Percentiles rank a stretch among this genome's conserved stretches.
These are phyloP conservation scores for Ivindomyrus marchei DNA, from an alignment of 2,113 vertebrate genomes.

Conservation along the genomic window DNA sequence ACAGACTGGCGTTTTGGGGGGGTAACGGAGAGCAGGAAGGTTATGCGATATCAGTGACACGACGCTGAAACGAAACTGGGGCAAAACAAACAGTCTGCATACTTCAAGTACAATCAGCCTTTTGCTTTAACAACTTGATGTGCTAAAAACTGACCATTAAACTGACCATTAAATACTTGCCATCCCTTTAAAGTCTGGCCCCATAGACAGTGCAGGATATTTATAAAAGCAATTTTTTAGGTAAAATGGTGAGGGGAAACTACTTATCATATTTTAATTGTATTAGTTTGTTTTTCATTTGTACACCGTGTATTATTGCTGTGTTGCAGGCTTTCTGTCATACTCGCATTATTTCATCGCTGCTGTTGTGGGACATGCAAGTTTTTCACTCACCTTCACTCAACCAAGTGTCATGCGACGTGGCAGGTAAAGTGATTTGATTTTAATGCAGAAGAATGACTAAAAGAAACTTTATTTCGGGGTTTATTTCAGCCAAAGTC, in stretches of 20 bases:
- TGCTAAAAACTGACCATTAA: not conserved
- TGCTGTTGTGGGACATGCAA: not conserved
- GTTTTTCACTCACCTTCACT: not conserved
- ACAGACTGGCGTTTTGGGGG: not conserved
- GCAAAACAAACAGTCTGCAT: not conserved
- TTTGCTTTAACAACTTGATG: not conserved
- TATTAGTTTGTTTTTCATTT: not conserved
- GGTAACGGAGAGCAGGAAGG: not conserved
- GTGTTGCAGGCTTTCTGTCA: not conserved
- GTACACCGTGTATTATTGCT: not conserved
- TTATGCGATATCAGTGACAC: not conserved
- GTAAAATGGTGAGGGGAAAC: not conserved
- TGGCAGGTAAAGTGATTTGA: not conserved
- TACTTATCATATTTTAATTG: not conserved
- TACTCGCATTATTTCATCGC: not conserved
- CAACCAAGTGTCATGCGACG: not conserved
- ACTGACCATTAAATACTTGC: not conserved
- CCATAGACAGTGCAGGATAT: not conserved
- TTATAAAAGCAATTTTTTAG: not conserved
- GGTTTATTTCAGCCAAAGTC: slow-evolving; percentile 12
- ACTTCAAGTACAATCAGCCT: not conserved
- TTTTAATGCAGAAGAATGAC: not conserved
- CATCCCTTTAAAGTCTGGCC: not conserved
- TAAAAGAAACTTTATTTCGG: not conserved
- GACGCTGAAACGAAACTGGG: not conserved